phyloP scores from a whole-genome alignment of 2,797 vertebrate species.

The Okamejei kenojei region DNA sequence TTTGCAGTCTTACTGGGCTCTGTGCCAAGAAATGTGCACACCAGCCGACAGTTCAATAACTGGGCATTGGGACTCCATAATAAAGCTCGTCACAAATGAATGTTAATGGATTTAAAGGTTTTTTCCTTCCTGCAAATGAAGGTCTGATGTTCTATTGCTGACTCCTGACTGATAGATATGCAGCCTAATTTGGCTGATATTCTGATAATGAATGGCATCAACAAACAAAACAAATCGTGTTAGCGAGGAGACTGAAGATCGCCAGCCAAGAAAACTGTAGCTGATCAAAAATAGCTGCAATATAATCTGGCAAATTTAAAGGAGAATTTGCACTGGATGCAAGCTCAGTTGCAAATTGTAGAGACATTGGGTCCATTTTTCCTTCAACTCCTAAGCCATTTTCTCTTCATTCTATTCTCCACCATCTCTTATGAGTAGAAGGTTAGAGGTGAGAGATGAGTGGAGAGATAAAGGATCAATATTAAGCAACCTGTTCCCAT shows the following conservation, averaged over 20 bases:
- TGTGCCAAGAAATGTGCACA: not conserved
- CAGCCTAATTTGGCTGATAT: not conserved
- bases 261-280: not conserved
- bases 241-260: not conserved
- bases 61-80: not conserved
- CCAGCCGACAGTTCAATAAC: not conserved
- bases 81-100: not conserved
- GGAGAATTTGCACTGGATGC: not conserved
- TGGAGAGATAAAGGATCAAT: not conserved
- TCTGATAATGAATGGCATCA: not conserved
- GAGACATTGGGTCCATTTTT: no score
- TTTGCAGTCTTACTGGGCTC: not conserved
- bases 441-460: not conserved
- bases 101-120: not conserved
- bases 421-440: no score
- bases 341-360: no score
- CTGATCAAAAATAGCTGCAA: not conserved
- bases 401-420: no score
- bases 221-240: not conserved
- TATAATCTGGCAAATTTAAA: no score
- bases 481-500: not conserved
- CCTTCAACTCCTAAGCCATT: no score
- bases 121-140: not conserved
- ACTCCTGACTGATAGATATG: conserved; percentile 1
- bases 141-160: not conserved